Evolutionary conservation across 2,113 vertebrate genomes (phyloP).

Genomic region (Salvelinus sp.): DNA sequence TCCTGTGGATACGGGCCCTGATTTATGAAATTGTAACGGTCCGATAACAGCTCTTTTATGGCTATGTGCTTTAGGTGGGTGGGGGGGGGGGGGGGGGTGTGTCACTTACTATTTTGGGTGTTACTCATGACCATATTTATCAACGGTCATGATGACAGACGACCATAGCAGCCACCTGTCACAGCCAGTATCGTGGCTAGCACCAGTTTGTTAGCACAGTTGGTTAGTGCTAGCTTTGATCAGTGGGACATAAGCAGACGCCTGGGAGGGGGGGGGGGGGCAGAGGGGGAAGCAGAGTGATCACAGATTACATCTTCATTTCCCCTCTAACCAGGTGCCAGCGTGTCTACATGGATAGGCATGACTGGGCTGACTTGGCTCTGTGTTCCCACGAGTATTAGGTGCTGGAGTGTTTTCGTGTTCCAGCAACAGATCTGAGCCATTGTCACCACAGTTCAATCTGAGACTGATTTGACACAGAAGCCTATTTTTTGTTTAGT

Average conservation of each 20-base stretch:
- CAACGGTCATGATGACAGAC: no score
- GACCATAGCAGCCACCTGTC: constrained; percentile 52
- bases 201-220: constrained; percentile 28
- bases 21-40: neutral
- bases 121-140: constrained; percentile 12
- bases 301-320: constrained; percentile 53
- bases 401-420: constrained; percentile 42
- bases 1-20: no score
- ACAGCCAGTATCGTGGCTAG: constrained; percentile 12
- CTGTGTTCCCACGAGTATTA: constrained; percentile 70
- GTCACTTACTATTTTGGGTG: constrained; percentile 35
- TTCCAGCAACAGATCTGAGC: constrained; percentile 45
- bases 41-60: constrained; percentile 35
- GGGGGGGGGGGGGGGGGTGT: constrained; percentile 38
- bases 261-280: constrained; percentile 15
- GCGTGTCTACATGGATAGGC: constrained; percentile 9
- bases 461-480: constrained; percentile 39
- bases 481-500: neutral
- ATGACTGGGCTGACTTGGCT: constrained; percentile 34
- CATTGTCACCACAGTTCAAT: constrained; percentile 60
- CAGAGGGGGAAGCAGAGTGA: constrained; percentile 1
- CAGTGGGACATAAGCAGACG: constrained; percentile 57
- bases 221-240: constrained; percentile 40
- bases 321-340: constrained; percentile 39
- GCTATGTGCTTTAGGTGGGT: constrained; percentile 16